Base-by-base conservation (phyloP, 2,888 invertebrate species). In the Lasioglossum calceatum region DNA sequence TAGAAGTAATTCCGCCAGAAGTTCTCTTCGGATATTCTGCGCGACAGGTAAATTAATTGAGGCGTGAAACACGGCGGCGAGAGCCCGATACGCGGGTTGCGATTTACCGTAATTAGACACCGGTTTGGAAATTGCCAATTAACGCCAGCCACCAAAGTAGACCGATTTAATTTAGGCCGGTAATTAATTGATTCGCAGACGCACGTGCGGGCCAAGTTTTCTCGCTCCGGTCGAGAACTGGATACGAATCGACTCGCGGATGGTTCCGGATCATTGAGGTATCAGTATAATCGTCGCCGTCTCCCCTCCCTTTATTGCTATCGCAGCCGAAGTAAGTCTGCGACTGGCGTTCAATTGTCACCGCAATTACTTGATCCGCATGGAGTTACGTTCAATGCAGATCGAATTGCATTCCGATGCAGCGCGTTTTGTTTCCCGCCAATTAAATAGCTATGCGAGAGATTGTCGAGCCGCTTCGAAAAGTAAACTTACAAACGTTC, bases 1-100 rank as follows among this genome's bases (percentile, higher is more conserved):
- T 99, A 99, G 96, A 99, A 99, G 96, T 99, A 99, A 96, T 99
- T 99, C 95, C 99, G 97, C 99, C 99, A 99, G 96, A 99, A 99
- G 95, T 98, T 98, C 96, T 99, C 99, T 96, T 99, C 99, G 94
- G 98, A 98, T 95, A 99, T 98, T 93, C 98, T 98, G 81, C n/a
- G n/a, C 58, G 74, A 76, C 39, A 87, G 58, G 75, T 67, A 70
- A 64, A 87, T 88, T 87, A 87, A 81, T 78, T 73, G 39, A 64
- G 67, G 14, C 50, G 58, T 50, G 77, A 84, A 77, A 50, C 23
- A 47, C 50, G 16, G 23, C 58, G 12, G n/a, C 12, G 58, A n/a
- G 58, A 14, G 42, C 5, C 32, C 32, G 76, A 47, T 72, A 72
- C 44, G 58, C 64, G 23, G 50, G n/a, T 64, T 78, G 42, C 81